Percentiles rank a stretch among this genome's conserved stretches.
Conservation (phyloP, 1,140 invertebrate species). For the Diorhabda elongata region DNA sequence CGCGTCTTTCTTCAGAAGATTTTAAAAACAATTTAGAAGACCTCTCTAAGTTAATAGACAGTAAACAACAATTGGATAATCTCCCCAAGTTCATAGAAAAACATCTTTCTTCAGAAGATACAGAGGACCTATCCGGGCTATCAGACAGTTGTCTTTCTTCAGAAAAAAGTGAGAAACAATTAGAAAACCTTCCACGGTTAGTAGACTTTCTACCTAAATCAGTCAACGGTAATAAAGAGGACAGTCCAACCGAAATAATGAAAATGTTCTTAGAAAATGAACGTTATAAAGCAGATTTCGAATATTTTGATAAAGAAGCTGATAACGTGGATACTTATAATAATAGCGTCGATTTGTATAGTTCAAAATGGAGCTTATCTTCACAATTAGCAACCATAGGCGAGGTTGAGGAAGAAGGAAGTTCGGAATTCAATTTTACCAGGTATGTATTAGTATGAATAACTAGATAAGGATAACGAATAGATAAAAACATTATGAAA, state of each 20-base stretch:
- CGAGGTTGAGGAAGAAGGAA: conserved; percentile 58
- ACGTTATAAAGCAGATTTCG: conserved; percentile 38
- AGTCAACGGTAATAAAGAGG: conserved; percentile 25
- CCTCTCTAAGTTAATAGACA: neutral
- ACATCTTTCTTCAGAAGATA: too few species aligned
- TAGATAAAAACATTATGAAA: too few species aligned
- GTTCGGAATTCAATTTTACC: conserved; percentile 9
- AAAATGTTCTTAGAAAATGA: conserved; percentile 43
- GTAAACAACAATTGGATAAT: conserved; percentile 1
- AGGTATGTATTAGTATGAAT: conserved; percentile 11
- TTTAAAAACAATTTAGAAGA: too few species aligned
- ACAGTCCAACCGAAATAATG: conserved; percentile 32
- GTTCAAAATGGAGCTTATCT: conserved; percentile 38
- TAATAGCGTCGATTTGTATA: conserved; percentile 33
- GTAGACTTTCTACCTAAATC: conserved; percentile 66
- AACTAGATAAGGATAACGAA: neutral
- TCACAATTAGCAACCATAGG: conserved; percentile 60
- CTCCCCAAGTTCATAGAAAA: too few species aligned
- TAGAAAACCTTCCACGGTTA: conserved; percentile 54
- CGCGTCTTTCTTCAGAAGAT: conserved; percentile 56
- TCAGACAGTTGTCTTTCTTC: neutral
- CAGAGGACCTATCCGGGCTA: too few species aligned
- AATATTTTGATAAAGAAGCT: conserved; percentile 44
- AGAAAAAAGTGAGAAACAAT: conserved; percentile 22
- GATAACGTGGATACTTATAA: conserved; percentile 36